phyloP scores from a whole-genome alignment of 2,113 vertebrate genomes.

The Tichodroma muraria region DNA sequence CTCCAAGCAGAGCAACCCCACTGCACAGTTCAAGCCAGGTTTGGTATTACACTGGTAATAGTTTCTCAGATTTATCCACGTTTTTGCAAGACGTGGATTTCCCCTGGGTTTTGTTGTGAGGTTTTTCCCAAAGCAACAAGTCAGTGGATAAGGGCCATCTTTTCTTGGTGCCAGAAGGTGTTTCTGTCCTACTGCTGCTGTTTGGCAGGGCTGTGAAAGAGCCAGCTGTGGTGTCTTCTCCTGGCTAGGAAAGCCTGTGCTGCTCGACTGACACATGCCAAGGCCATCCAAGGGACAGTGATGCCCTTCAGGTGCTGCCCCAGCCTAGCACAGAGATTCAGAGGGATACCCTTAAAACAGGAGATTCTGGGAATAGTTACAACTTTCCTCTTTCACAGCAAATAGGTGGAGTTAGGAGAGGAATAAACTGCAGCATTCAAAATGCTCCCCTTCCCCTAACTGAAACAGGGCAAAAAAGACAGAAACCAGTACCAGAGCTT shows the following conservation, averaged over 20 bases:
- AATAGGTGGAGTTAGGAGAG: background rate
- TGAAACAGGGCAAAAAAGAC: background rate
- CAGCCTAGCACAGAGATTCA: background rate
- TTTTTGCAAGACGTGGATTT: background rate
- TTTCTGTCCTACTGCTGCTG: background rate
- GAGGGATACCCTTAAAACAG: background rate
- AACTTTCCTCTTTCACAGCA: background rate
- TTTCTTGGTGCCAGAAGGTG: background rate
- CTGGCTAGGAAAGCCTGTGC: background rate
- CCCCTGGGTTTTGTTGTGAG: background rate
- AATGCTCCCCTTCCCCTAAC: background rate
- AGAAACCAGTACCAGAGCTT: background rate
- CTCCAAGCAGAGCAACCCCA: background rate
- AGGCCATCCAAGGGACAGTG: background rate
- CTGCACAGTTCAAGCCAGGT: background rate
- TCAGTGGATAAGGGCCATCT: background rate
- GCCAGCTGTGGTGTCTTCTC: background rate
- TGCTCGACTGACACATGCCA: background rate
- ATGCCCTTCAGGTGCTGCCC: background rate
- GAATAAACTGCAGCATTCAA: background rate
- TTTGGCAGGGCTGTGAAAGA: background rate
- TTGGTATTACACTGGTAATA: background rate
- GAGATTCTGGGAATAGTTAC: background rate
- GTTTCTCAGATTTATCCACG: background rate
- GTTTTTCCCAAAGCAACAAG: background rate